Base-by-base conservation (phyloP, 2,797 vertebrate genomes). In the Takifugu ocellatus region DNA sequence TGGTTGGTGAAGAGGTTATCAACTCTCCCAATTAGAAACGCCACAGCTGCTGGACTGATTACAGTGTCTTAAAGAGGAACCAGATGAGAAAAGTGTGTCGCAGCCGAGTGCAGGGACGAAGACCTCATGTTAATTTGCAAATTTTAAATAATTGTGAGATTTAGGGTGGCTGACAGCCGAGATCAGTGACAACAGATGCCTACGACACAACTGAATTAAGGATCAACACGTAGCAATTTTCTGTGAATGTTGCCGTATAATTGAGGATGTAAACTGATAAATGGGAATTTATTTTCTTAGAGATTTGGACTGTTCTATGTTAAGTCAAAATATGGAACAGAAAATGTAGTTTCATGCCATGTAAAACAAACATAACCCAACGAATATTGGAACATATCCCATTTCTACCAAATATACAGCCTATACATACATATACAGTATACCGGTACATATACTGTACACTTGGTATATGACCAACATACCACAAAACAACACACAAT, bases 21-120 rank as follows among this genome's bases (percentile, higher is more conserved):
- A 72, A 82, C 77, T 77, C 63, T 88, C 84, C 84, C 84, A 84
- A 88, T 88, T 87, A 86, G 74, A 84, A 84, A 85, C 36, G 65
- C 79, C 77, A 74, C 78, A 77, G 78, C 76, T 79, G 82, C 79
- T 83, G 63, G 66, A 61, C 70, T 87, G 81, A 84, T 89, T 85
- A 87, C 78, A 83, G 75, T 48, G 63, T 67, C 63, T 61, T 68
- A 82, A 88, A 89, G 69, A 77, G 75, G 63, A 85, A 86, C 83
- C 84, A 85, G 87, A 89, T 88, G 83, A 85, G 66, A 61, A 72
- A 82, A 83, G 51, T 77, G 78, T 80, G 79, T 75, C 74, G 74
- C 75, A 74, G 68, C 49, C 61, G 55, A 54, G 63, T 54, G 64
- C 54, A 21, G 71, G 54, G 61, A 49, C 25, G 59, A 62, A 62